A percentile compares a stretch with the other conserved stretches of the same genome.
Conservation (phyloP, 2,888 invertebrate genomes). For the Cepaea hortensis region DNA sequence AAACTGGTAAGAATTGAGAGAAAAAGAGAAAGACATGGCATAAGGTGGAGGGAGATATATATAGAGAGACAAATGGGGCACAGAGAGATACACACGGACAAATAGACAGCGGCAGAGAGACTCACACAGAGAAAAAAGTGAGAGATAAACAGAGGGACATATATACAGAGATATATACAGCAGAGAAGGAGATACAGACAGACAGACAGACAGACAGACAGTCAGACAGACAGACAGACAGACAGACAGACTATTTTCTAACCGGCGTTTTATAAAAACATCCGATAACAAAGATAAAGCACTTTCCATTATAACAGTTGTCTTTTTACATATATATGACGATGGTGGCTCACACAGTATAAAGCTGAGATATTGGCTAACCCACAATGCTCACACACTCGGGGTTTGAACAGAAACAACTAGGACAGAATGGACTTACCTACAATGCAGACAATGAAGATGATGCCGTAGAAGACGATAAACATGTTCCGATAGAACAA, state of each 20-base stretch:
- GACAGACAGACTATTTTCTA: neutral
- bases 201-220: neutral
- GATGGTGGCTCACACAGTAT: too few species aligned
- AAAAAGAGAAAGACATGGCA: too few species aligned
- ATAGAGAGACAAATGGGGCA: too few species aligned
- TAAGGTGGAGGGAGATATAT: too few species aligned
- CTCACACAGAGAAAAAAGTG: neutral
- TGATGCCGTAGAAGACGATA: slow-evolving; percentile 37
- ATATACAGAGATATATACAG: neutral
- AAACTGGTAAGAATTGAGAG: too few species aligned
- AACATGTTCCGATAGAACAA: slow-evolving; percentile 43
- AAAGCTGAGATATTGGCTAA: too few species aligned
- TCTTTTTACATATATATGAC: neutral
- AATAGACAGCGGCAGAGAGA: neutral
- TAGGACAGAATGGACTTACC: slow-evolving; percentile 19
- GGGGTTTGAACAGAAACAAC: too few species aligned
- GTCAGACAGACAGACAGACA: neutral
- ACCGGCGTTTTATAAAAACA: too few species aligned
- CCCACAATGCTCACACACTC: too few species aligned
- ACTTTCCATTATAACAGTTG: neutral
- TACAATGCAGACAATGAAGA: slow-evolving; percentile 38
- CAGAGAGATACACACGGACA: too few species aligned
- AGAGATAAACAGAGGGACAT: neutral
- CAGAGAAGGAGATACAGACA: neutral
- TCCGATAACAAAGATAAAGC: neutral